Conservation (phyloP, 2,113 vertebrate species). For the Entosphenus tridentatus region DNA sequence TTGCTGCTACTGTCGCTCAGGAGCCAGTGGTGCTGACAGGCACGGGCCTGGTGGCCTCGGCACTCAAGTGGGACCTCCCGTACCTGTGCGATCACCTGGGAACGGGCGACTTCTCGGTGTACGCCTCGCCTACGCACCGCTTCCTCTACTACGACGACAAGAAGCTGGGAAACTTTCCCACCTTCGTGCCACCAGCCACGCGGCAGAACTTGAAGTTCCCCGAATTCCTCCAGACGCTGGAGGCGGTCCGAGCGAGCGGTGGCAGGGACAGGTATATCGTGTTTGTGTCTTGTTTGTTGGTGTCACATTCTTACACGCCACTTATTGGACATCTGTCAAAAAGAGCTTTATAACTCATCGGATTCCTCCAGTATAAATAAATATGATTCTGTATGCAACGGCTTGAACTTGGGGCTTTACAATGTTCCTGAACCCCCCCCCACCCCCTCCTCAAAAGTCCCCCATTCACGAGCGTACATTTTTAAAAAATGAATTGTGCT, state of each 20-base stretch:
- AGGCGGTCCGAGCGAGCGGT: background rate
- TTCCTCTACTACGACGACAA: constrained; percentile 4
- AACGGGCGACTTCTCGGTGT: background rate
- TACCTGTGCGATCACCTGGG: background rate
- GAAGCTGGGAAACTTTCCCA: constrained; percentile 4
- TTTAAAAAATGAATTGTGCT: no score
- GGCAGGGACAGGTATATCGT: no score
- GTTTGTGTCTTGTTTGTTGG: no score
- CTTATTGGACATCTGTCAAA: no score
- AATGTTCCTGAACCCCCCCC: no score
- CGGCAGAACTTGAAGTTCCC: constrained; percentile 2
- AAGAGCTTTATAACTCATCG: no score
- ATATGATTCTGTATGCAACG: no score
- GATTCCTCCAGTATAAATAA: no score
- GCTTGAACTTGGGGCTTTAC: no score
- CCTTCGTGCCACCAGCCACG: background rate
- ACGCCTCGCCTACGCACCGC: background rate
- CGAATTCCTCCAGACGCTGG: background rate
- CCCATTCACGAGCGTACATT: no score
- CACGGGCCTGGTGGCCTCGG: background rate
- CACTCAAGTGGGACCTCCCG: constrained; percentile 3
- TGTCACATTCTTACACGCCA: no score
- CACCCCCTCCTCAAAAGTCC: no score
- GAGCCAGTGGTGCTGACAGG: constrained; percentile 4
- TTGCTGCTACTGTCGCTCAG: background rate